Percentiles rank a stretch among this genome's conserved stretches.
These are phyloP conservation scores for Pseudorhombus dupliciocellatus DNA, from an alignment of 2,113 vertebrate species.

Conservation along the genomic window DNA sequence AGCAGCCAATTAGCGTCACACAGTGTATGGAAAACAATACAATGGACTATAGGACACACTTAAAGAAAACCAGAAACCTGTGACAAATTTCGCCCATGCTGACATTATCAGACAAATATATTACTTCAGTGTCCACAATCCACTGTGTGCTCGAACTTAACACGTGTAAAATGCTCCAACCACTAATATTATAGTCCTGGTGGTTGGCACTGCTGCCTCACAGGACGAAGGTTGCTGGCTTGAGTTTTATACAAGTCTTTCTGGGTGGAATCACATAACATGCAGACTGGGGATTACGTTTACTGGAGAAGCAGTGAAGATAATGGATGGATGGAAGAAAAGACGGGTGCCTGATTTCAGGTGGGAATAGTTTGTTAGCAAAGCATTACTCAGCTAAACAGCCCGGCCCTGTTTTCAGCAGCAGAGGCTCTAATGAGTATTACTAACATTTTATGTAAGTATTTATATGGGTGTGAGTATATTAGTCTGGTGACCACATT, in stretches of 20 bases:
- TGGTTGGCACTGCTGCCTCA: not conserved
- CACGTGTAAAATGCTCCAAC: not conserved
- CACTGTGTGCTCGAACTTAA: not conserved
- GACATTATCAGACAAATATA: not conserved
- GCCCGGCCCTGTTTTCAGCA: not conserved
- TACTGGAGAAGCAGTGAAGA: too few species aligned
- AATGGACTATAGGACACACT: not conserved
- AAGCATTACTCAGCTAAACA: too few species aligned
- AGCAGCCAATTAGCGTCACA: constrained; percentile 8
- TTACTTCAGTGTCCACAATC: not conserved
- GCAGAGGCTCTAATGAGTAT: not conserved
- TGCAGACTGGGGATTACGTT: too few species aligned
- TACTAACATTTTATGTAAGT: not conserved
- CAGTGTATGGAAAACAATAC: not conserved
- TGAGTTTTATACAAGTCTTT: not conserved
- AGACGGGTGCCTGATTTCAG: too few species aligned
- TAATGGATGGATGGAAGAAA: too few species aligned
- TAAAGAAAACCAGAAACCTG: not conserved
- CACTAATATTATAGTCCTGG: too few species aligned
- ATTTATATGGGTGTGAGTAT: too few species aligned
- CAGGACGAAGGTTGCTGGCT: not conserved
- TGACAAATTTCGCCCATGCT: not conserved
- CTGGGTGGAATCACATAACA: too few species aligned
- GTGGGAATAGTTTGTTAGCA: too few species aligned
- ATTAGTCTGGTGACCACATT: not conserved